Evolutionary conservation across 2,113 vertebrate species (phyloP).

Genomic region (Hemiscyllium ocellatum): DNA sequence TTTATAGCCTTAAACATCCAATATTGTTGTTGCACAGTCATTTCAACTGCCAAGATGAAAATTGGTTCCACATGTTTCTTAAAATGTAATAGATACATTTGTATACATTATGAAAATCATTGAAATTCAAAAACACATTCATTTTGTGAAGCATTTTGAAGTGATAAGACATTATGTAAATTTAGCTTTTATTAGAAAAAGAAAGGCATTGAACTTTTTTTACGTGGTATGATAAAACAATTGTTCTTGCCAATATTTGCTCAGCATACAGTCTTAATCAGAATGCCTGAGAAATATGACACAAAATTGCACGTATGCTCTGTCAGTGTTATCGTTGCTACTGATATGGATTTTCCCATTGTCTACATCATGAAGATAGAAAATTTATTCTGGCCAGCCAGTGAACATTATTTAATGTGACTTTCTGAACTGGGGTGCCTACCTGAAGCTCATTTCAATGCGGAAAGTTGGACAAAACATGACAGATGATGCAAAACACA

Average conservation of each 20-base stretch:
- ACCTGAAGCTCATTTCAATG: neutral
- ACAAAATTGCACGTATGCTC: neutral
- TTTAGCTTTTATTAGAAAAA: neutral
- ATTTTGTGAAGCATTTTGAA: neutral
- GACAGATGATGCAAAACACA: constrained; percentile 31
- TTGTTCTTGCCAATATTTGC: neutral
- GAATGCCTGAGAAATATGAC: neutral
- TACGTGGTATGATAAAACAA: neutral
- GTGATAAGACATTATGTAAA: neutral
- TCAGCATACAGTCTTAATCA: neutral
- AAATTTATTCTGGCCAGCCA: neutral
- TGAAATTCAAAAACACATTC: neutral
- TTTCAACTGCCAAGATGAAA: neutral
- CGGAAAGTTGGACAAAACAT: constrained; percentile 25
- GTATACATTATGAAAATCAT: neutral
- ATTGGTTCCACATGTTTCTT: neutral
- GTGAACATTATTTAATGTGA: neutral
- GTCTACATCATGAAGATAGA: neutral
- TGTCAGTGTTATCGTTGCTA: neutral
- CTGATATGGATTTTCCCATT: neutral
- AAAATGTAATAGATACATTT: neutral
- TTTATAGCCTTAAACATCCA: neutral
- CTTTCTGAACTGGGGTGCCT: constrained; percentile 17
- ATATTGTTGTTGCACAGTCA: neutral
- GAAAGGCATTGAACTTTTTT: neutral